phyloP scores from a whole-genome alignment of 2,888 invertebrate species.

The Odontocerum albicorne region DNA sequence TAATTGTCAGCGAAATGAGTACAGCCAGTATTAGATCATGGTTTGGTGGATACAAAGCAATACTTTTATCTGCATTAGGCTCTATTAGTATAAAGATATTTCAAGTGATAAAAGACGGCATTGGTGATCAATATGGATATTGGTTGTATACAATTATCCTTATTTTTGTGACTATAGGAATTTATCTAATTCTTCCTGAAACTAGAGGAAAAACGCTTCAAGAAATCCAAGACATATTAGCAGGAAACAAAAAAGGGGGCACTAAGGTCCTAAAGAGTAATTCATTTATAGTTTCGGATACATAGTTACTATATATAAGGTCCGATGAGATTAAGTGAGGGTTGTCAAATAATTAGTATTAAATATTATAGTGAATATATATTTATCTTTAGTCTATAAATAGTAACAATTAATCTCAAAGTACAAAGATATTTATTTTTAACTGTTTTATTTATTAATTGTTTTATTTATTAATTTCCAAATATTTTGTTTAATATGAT shows the following conservation, averaged over 20 bases:
- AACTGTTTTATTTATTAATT: too few relatives aligned
- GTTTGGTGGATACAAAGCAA: conserved; percentile 20
- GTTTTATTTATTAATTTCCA: too few relatives aligned
- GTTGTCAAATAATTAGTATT: too few relatives aligned
- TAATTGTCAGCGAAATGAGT: conserved; percentile 23
- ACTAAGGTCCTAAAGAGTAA: too few relatives aligned
- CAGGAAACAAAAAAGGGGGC: conserved; percentile 1
- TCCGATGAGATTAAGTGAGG: too few relatives aligned
- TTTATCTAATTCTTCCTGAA: conserved; percentile 17
- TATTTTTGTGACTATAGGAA: background rate
- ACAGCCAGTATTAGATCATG: conserved; percentile 23
- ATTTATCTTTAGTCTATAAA: too few relatives aligned
- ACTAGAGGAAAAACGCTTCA: conserved; percentile 18
- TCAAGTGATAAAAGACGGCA: conserved; percentile 11
- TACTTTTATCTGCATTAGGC: conserved; percentile 10
- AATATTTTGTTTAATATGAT: too few relatives aligned
- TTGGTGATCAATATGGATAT: conserved; percentile 10
- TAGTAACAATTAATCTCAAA: too few relatives aligned
- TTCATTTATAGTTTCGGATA: too few relatives aligned
- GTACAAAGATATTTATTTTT: too few relatives aligned
- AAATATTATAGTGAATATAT: too few relatives aligned
- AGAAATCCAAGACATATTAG: conserved; percentile 19
- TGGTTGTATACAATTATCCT: conserved; percentile 13
- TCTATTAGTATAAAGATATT: conserved; percentile 10
- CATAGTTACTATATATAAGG: too few relatives aligned